Evolutionary conservation across 2,113 vertebrate species (phyloP).

Genomic region (Agelaius phoeniceus): DNA sequence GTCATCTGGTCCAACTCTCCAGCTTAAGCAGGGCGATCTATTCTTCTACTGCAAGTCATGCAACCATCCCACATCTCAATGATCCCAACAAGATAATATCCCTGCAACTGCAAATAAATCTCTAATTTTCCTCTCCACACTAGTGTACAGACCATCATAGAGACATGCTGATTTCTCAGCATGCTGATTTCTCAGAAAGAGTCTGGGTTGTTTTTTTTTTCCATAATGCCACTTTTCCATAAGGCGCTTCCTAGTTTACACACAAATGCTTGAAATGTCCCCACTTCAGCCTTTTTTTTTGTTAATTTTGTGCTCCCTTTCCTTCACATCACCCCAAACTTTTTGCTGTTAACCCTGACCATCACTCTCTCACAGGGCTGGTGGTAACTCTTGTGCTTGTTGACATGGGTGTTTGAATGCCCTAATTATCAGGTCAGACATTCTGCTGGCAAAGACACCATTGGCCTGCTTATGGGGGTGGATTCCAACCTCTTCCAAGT

Average conservation of each 20-base stretch:
- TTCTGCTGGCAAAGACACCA: background rate
- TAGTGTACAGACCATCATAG: background rate
- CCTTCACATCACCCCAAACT: background rate
- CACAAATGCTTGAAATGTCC: background rate
- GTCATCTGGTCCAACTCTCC: background rate
- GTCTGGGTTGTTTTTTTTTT: accelerated
- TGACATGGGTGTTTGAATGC: background rate
- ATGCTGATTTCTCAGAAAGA: background rate
- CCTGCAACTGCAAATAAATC: background rate
- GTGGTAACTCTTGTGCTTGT: background rate
- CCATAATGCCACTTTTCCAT: background rate
- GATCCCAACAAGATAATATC: background rate
- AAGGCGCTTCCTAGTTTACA: background rate
- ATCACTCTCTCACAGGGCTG: background rate
- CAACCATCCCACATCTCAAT: background rate
- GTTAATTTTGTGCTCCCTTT: background rate
- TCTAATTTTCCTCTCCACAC: background rate
- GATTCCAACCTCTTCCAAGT: background rate
- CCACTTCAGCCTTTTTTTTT: background rate
- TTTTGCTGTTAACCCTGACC: background rate
- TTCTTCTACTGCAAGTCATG: background rate
- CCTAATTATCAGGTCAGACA: background rate
- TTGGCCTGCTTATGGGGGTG: background rate
- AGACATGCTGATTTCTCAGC: accelerated
- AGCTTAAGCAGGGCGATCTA: background rate